A percentile compares a stretch with the other conserved stretches of the same genome.
Conservation (phyloP, 2,113 vertebrate species). For the Larimichthys crocea region DNA sequence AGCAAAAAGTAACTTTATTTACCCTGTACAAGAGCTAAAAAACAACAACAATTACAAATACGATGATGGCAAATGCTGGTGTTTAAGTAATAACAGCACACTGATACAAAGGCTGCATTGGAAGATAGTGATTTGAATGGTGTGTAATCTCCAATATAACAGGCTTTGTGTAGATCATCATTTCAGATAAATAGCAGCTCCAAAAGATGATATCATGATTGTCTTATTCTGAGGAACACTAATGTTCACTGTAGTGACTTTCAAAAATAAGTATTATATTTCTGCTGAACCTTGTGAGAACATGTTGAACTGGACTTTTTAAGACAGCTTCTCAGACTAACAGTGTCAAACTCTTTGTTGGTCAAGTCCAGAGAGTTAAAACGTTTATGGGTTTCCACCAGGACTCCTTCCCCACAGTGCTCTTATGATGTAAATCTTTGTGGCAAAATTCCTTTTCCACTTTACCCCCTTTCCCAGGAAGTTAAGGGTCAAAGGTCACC, state of each 20-base stretch:
- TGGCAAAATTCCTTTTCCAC: not conserved
- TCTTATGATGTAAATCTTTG: not conserved
- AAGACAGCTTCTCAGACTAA: not conserved
- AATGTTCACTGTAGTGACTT: not conserved
- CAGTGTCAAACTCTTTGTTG: not conserved
- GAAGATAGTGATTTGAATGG: not conserved
- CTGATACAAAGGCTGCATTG: not conserved
- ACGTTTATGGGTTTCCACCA: not conserved
- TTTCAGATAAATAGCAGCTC: not conserved
- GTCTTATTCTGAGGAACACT: not conserved
- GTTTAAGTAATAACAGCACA: not conserved
- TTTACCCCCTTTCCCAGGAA: not conserved
- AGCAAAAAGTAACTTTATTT: not conserved
- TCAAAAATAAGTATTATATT: not conserved
- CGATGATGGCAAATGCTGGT: not conserved
- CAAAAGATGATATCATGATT: not conserved
- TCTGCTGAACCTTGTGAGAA: not conserved
- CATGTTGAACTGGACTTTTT: not conserved
- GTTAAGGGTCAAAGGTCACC: slow-evolving; percentile 18
- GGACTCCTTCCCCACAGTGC: not conserved
- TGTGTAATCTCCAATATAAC: not conserved
- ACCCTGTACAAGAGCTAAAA: not conserved
- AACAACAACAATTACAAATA: not conserved
- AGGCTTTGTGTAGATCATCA: not conserved
- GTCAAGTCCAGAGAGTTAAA: not conserved